Conservation (phyloP, 2,888 invertebrate species). For the Conomelus anceps region DNA sequence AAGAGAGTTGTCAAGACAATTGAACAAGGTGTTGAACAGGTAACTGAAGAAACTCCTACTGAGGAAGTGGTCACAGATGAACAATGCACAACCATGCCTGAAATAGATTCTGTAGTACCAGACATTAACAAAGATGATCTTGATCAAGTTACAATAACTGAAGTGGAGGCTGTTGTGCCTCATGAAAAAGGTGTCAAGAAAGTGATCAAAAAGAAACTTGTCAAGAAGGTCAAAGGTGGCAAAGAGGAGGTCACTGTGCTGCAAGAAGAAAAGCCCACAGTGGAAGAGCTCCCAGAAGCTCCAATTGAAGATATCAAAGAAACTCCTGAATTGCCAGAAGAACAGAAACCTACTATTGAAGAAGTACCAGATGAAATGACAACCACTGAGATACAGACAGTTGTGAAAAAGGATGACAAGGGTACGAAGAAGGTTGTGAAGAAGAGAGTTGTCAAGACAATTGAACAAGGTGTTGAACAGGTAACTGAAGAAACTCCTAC, state of each 20-base stretch:
- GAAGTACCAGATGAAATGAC: slow-evolving; percentile 32
- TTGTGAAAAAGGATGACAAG: too few species aligned
- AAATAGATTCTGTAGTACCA: slow-evolving; percentile 37
- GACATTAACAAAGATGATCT: slow-evolving; percentile 39
- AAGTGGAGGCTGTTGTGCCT: slow-evolving; percentile 36
- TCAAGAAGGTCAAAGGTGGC: slow-evolving; percentile 33
- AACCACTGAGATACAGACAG: background rate
- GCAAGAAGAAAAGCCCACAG: slow-evolving; percentile 30
- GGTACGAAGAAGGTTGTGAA: slow-evolving; percentile 18
- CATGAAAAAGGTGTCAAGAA: slow-evolving; percentile 15
- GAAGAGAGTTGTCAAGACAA: slow-evolving; percentile 23
- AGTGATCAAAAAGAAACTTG: slow-evolving; percentile 27
- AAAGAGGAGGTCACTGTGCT: slow-evolving; percentile 26
- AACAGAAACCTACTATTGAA: too few species aligned
- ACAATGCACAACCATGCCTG: slow-evolving; percentile 35
- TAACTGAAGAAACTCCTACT: slow-evolving; percentile 35
- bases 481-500: slow-evolving; percentile 25
- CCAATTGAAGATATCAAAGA: too few species aligned
- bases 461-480: slow-evolving; percentile 28
- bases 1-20: slow-evolving; percentile 36
- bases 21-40: slow-evolving; percentile 32
- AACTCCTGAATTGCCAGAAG: too few species aligned
- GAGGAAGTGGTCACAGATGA: slow-evolving; percentile 34
- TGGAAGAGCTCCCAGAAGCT: slow-evolving; percentile 32
- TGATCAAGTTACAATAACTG: slow-evolving; percentile 41